These are phyloP conservation scores for Diprion similis DNA, from an alignment of 1,140 invertebrate species.

Conservation along the genomic window DNA sequence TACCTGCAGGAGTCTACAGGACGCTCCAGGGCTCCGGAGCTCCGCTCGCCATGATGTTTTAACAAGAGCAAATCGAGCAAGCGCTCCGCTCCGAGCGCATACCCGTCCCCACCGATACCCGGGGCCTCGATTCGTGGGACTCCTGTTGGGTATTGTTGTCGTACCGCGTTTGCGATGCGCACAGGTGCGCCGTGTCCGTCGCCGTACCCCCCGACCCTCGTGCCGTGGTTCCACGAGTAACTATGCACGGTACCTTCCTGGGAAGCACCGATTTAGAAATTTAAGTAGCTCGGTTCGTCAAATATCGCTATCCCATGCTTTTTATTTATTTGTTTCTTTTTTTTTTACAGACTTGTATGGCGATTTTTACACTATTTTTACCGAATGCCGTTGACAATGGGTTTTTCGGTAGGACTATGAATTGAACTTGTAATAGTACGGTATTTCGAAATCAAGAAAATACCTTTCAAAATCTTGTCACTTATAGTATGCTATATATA, in stretches of 20 bases:
- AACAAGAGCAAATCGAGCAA: constrained; percentile 57
- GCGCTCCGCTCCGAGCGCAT: constrained; percentile 32
- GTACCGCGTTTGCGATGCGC: constrained; percentile 15
- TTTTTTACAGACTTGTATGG: too few species aligned
- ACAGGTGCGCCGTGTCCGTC: constrained; percentile 29
- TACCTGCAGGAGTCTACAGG: constrained; percentile 48
- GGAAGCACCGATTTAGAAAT: too few species aligned
- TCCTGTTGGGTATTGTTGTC: neutral
- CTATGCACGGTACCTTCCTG: constrained; percentile 2
- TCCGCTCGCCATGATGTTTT: constrained; percentile 59
- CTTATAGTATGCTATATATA: too few species aligned
- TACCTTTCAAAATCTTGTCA: too few species aligned
- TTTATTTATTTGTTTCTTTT: too few species aligned
- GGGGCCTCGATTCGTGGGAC: neutral
- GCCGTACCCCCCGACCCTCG: neutral
- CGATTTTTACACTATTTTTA: too few species aligned
- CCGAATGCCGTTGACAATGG: too few species aligned
- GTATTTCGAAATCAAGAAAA: too few species aligned
- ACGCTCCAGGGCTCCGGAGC: constrained; percentile 45
- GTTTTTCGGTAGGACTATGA: too few species aligned
- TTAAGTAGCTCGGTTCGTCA: too few species aligned
- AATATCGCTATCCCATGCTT: too few species aligned
- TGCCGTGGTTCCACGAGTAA: constrained; percentile 16
- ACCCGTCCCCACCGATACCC: constrained; percentile 18
- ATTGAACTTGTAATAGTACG: too few species aligned